Percentiles rank a stretch among this genome's conserved stretches.
Conservation (phyloP, 2,113 vertebrate genomes). For the Lampris incognitus region DNA sequence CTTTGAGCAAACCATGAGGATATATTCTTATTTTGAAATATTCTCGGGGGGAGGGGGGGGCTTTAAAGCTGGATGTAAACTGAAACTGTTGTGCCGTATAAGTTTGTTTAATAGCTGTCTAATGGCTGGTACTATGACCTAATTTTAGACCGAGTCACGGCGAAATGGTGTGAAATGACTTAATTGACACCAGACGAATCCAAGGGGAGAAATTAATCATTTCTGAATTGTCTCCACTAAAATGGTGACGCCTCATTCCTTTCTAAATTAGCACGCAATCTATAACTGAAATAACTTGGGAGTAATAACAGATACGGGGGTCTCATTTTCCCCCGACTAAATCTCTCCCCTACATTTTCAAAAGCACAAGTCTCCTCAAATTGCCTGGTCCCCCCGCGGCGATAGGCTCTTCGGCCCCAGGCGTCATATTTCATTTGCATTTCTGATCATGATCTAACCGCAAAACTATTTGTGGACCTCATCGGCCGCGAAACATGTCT, state of each 20-base stretch:
- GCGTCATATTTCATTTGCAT: slow-evolving; percentile 61
- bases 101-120: neutral
- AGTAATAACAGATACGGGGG: slow-evolving; percentile 7
- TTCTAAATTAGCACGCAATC: slow-evolving; percentile 1
- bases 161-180: neutral
- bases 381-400: neutral
- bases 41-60: neutral
- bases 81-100: neutral
- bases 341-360: neutral
- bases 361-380: neutral
- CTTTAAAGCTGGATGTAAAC: neutral
- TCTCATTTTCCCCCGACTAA: neutral
- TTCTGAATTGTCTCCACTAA: neutral
- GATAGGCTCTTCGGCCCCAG: slow-evolving; percentile 9
- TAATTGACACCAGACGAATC: neutral
- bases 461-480: slow-evolving; percentile 52
- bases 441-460: slow-evolving; percentile 62
- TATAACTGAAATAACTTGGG: neutral
- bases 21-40: neutral
- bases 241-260: neutral
- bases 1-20: neutral
- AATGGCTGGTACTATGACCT: neutral
- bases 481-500: slow-evolving; percentile 35
- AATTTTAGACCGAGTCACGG: neutral
- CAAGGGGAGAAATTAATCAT: neutral